A percentile compares a stretch with the other conserved stretches of the same genome.
These are phyloP conservation scores for Polietes domitor DNA, from an alignment of 2,888 invertebrate genomes.

Conservation along the genomic window DNA sequence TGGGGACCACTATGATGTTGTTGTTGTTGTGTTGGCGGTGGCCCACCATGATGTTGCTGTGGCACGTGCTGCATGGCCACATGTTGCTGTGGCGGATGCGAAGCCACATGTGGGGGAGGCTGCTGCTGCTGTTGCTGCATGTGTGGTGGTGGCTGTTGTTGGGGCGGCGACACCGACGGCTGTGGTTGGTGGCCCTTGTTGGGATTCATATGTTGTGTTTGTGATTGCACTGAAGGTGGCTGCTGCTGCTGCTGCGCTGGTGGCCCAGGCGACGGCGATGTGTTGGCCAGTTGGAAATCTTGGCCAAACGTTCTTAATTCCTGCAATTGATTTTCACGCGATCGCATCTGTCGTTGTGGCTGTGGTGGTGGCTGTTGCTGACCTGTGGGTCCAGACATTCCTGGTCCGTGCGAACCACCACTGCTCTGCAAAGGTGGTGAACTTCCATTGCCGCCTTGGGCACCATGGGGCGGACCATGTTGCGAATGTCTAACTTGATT, in stretches of 20 bases:
- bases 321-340: slow-evolving; percentile 79
- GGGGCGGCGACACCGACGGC: slow-evolving; percentile 76
- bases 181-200: slow-evolving; percentile 75
- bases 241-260: slow-evolving; percentile 74
- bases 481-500: slow-evolving; percentile 70
- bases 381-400: slow-evolving; percentile 71
- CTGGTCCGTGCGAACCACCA: slow-evolving; percentile 59
- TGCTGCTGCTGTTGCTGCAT: slow-evolving; percentile 65
- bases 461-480: slow-evolving; percentile 72
- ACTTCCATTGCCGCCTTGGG: slow-evolving; percentile 57
- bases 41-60: slow-evolving; percentile 70
- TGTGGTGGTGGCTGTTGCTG: slow-evolving; percentile 73
- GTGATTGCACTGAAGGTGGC: slow-evolving; percentile 68
- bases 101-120: slow-evolving; percentile 46
- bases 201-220: slow-evolving; percentile 76
- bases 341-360: slow-evolving; percentile 76
- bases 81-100: slow-evolving; percentile 65
- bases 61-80: slow-evolving; percentile 70
- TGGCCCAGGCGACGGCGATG: slow-evolving; percentile 76
- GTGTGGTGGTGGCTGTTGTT: slow-evolving; percentile 70
- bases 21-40: slow-evolving; percentile 72
- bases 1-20: slow-evolving; percentile 70
- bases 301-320: slow-evolving; percentile 90
- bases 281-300: slow-evolving; percentile 87
- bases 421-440: slow-evolving; percentile 69